These are phyloP conservation scores for Chroicocephalus ridibundus DNA, from an alignment of 2,113 vertebrate species.

Conservation along the genomic window DNA sequence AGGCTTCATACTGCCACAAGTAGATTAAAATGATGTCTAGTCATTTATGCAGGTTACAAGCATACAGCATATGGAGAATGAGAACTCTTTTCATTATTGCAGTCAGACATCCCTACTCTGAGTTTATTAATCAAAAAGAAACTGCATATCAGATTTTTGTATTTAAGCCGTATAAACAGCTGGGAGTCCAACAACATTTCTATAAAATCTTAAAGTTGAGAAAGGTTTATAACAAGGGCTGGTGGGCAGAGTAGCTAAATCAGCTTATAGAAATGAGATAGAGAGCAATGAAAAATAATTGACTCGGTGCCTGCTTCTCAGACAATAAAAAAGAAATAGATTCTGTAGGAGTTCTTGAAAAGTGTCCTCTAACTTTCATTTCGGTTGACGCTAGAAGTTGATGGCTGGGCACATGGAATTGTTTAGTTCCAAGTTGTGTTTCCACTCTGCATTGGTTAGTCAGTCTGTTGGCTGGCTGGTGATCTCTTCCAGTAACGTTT, in stretches of 20 bases:
- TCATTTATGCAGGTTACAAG: background rate
- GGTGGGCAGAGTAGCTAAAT: background rate
- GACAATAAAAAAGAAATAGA: background rate
- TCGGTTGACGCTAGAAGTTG: background rate
- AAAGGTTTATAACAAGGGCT: background rate
- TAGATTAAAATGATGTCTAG: background rate
- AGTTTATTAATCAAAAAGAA: background rate
- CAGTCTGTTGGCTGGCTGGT: background rate
- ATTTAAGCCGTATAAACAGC: background rate
- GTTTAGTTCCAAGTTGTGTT: background rate
- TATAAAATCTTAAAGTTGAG: background rate
- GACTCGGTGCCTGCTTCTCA: background rate
- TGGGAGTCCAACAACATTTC: background rate
- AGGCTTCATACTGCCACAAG: background rate
- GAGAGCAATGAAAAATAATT: background rate
- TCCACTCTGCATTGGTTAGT: background rate
- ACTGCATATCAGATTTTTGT: background rate
- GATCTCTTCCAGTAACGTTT: background rate
- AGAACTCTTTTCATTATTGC: background rate
- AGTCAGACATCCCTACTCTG: background rate
- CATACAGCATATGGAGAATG: background rate
- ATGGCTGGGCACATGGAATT: background rate
- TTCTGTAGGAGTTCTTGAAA: background rate
- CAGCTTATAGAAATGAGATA: background rate
- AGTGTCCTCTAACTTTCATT: background rate